Evolutionary conservation across 37 sponge, comb jelly and placozoan genomes (phyloP), one percentile per base, ranked within the genome.

Genomic region (Eunapius fragilis): DNA sequence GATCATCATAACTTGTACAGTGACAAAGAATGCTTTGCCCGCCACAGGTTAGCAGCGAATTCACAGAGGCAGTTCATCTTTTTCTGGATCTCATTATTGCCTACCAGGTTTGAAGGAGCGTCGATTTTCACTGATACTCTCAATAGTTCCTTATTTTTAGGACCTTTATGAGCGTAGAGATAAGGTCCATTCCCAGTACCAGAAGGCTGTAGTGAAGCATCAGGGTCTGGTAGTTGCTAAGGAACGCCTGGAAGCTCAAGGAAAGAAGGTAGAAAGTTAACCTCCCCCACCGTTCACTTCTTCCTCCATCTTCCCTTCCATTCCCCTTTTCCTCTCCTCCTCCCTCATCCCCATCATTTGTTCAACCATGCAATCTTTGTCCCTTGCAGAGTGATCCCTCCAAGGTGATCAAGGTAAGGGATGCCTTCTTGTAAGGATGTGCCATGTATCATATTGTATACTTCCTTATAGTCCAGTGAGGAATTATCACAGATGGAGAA

Each of bases 131-230:
- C n/a, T n/a, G n/a, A n/a, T n/a, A n/a, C n/a, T n/a, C n/a, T n/a
- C n/a, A n/a, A n/a, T 5, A 79, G 25, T 45, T 3, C 25, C n/a
- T 23, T 34, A 26, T 32, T 45, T 87, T 33, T 5, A 85, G 75
- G 98, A 97, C 74, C 77, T 97, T 38, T 89, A 89, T 67, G 92
- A 91, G 37, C 82, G 98, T 12, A 68, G 96, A 68, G 98, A 97
- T 75, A 92, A 82, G 81, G 89, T 93, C 23, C 90, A 84, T 37
- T 74, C 86, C 36, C 91, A 85, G 70, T 92, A 95, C 48, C 98
- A 95, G 70, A 93, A 89, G 71, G 94, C 96, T 48, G 82, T 96
- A 67, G 71, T 74, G 48, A 90, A 91, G 36, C 74, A 87, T 3
- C 80, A 90, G 35, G 88, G 88, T 25, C 32, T 87, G 78, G 81